Conservation (phyloP, 2,113 vertebrate genomes). For the Vireo altiloquus region DNA sequence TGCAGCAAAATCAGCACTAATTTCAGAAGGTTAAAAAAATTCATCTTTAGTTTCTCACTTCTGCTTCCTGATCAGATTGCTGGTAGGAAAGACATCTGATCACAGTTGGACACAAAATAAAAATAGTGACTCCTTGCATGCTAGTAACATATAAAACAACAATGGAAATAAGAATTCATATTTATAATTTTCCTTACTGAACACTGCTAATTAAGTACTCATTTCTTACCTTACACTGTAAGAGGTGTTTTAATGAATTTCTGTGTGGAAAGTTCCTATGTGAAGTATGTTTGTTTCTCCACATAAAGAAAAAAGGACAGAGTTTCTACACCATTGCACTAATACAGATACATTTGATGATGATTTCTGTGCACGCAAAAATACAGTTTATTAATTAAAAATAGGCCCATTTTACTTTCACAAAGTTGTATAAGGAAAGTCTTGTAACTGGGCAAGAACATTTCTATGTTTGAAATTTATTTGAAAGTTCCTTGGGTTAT, state of each 20-base stretch:
- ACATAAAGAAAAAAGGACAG: neutral
- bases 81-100: neutral
- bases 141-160: neutral
- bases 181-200: neutral
- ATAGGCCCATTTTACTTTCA: neutral
- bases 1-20: neutral
- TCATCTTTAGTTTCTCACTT: neutral
- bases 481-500: slow-evolving; percentile 5
- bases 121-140: neutral
- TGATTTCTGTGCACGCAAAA: neutral
- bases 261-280: neutral
- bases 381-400: neutral
- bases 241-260: neutral
- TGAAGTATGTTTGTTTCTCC: neutral
- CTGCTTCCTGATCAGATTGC: neutral
- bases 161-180: neutral
- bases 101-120: neutral
- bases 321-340: neutral
- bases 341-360: neutral
- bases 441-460: neutral
- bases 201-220: neutral
- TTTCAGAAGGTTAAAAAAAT: neutral
- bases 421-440: neutral
- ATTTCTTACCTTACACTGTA: neutral
- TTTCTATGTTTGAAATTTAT: neutral